A percentile compares a stretch with the other conserved stretches of the same genome.
These are phyloP conservation scores for Passer domesticus DNA, from an alignment of 2,113 vertebrate species.

Conservation along the genomic window DNA sequence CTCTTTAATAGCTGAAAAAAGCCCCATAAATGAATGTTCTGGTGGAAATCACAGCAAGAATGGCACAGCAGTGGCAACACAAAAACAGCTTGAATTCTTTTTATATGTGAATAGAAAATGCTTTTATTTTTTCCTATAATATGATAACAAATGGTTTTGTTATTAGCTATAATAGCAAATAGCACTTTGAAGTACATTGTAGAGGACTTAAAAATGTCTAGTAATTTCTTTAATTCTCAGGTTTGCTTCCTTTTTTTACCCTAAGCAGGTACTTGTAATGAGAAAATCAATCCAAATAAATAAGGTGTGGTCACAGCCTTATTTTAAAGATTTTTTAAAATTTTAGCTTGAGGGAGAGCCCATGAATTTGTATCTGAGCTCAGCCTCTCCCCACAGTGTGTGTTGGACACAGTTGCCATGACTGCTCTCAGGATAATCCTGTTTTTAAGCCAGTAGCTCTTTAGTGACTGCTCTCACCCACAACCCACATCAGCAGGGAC, in stretches of 20 bases:
- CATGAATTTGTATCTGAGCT: background rate
- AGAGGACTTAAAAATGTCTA: background rate
- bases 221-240: background rate
- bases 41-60: background rate
- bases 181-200: background rate
- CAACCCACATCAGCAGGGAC: background rate
- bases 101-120: background rate
- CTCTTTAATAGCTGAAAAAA: background rate
- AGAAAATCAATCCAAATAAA: background rate
- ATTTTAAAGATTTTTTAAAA: background rate
- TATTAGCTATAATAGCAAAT: background rate
- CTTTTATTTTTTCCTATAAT: background rate
- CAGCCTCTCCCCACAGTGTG: fast-evolving
- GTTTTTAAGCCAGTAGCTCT: background rate
- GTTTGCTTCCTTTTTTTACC: background rate
- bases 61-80: background rate
- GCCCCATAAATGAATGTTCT: background rate
- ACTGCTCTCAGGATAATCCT: background rate
- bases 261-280: background rate
- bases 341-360: background rate
- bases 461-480: background rate
- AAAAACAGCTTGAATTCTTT: background rate
- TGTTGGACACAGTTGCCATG: background rate
- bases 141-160: background rate
- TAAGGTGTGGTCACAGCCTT: fast-evolving